Percentiles rank a stretch among this genome's conserved stretches.
Conservation (phyloP, 2,888 invertebrate species). For the Glaucopsyche alexis region DNA sequence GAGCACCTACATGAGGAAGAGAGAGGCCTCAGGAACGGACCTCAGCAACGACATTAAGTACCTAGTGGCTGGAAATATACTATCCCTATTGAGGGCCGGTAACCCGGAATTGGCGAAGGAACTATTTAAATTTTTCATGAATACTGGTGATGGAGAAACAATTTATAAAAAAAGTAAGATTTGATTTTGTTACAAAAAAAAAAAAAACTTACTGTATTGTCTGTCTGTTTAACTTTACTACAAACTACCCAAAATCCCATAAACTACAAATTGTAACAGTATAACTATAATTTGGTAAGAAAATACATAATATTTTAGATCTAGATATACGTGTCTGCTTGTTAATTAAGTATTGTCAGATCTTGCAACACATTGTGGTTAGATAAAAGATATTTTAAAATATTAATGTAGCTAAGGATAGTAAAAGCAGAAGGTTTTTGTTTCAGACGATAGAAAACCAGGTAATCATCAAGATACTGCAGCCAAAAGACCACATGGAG, state of each 20-base stretch:
- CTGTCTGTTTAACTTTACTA: constrained; percentile 33
- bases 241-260: too few species aligned
- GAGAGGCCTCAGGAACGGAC: constrained; percentile 47
- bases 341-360: too few species aligned
- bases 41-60: constrained; percentile 51
- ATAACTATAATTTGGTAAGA: too few species aligned
- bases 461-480: neutral
- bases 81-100: constrained; percentile 54
- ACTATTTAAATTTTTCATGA: constrained; percentile 55
- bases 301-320: too few species aligned
- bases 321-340: too few species aligned
- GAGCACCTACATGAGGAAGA: constrained; percentile 50
- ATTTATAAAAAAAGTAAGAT: constrained; percentile 1
- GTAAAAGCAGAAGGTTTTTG: neutral
- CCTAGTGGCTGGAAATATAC: constrained; percentile 56
- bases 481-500: neutral
- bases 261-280: too few species aligned
- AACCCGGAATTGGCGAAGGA: constrained; percentile 58
- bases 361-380: too few species aligned
- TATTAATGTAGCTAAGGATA: too few species aligned
- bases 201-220: constrained; percentile 27
- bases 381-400: too few species aligned
- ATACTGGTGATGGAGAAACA: constrained; percentile 42
- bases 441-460: neutral
- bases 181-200: constrained; percentile 31